phyloP scores from a whole-genome alignment of 1,140 invertebrate species.

The Drosophila rhopaloa region DNA sequence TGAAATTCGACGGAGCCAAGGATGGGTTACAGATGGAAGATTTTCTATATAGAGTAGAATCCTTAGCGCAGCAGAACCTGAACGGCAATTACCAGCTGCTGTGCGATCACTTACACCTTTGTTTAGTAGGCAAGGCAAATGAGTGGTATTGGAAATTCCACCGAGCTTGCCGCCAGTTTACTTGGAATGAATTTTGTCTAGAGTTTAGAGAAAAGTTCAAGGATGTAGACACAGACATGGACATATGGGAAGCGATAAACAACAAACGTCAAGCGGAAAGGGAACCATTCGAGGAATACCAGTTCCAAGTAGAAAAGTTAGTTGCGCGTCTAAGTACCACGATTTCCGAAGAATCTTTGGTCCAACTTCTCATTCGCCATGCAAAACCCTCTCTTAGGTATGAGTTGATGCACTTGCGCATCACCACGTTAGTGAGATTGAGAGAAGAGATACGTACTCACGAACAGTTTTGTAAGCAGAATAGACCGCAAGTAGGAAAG shows the following conservation, averaged over 20 bases:
- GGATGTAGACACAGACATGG: neutral
- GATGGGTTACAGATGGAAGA: neutral
- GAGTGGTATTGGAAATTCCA: neutral
- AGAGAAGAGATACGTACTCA: neutral
- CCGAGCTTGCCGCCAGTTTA: neutral
- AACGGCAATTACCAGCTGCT: neutral
- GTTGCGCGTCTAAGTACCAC: neutral
- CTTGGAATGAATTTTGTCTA: neutral
- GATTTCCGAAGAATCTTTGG: constrained; percentile 5
- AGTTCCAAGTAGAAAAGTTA: constrained; percentile 2
- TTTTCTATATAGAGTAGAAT: neutral
- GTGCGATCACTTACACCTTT: neutral
- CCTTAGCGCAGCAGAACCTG: neutral
- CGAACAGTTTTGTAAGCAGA: neutral
- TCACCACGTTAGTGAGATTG: neutral
- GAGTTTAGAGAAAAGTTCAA: neutral
- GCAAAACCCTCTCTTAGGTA: neutral
- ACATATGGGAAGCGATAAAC: constrained; percentile 8
- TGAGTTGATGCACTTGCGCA: neutral
- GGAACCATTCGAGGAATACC: constrained; percentile 6
- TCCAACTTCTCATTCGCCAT: neutral
- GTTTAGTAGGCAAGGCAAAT: neutral
- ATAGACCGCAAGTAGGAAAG: too few species aligned
- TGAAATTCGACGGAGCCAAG: neutral
- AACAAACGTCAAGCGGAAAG: neutral